These are phyloP conservation scores for Hestina assimilis DNA, from an alignment of 1,140 invertebrate genomes.

Conservation along the genomic window DNA sequence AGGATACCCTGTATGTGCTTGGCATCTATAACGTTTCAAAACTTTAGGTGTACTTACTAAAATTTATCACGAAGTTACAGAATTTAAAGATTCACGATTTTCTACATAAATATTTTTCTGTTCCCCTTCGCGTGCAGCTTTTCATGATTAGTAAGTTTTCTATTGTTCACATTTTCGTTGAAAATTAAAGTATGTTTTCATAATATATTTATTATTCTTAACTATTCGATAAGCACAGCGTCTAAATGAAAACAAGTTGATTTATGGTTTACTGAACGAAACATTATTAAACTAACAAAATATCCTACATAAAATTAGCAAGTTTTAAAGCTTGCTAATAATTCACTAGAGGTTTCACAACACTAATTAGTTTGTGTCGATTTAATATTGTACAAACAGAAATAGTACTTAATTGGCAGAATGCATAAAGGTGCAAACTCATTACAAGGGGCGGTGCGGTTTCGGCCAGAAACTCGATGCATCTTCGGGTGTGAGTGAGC, in stretches of 20 bases:
- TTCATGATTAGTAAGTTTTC: not conserved
- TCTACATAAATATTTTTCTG: not conserved
- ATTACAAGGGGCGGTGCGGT: conserved; percentile 66
- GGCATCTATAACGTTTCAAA: conserved; percentile 8
- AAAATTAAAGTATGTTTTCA: too few species aligned
- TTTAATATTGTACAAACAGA: conserved; percentile 36
- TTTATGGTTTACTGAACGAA: not conserved
- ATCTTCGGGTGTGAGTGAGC: conserved; percentile 69
- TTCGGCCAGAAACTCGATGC: conserved; percentile 70
- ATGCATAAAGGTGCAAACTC: conserved; percentile 59
- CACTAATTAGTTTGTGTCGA: conserved; percentile 28
- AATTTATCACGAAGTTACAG: not conserved
- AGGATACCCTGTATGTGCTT: conserved; percentile 22
- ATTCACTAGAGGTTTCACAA: conserved; percentile 14
- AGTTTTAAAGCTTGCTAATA: not conserved
- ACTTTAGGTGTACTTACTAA: not conserved
- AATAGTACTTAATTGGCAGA: conserved; percentile 36
- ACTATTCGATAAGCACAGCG: too few species aligned
- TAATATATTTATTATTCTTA: too few species aligned
- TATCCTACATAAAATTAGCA: not conserved
- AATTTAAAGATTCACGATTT: not conserved
- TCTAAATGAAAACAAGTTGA: too few species aligned
- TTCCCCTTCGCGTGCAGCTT: not conserved
- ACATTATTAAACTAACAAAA: too few species aligned
- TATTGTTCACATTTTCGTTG: not conserved